Base-by-base conservation (phyloP, 2,797 vertebrate genomes). In the Platalea minor region DNA sequence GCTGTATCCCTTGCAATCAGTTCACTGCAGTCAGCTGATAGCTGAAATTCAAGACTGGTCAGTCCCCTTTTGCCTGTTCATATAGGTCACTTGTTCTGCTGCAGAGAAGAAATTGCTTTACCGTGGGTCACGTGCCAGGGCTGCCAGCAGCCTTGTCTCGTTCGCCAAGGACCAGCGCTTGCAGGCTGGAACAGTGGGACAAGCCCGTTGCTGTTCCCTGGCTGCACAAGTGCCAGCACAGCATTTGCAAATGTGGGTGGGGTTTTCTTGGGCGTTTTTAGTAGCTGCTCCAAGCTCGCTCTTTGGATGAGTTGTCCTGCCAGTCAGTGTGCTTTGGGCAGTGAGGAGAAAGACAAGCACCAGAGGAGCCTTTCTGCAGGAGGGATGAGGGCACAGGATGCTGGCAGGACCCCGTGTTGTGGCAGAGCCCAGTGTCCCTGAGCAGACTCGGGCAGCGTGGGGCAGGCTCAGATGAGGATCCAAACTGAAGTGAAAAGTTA, bases 31-130 rank as follows among this genome's bases (percentile, higher is more conserved):
- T 78, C 91, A 93, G 91, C 31, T 84, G 92, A 91, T 61, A 94
- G 79, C 41, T 95, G 84, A 88, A 93, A 92, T 53, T 84, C 73
- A 84, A 89, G 82, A 48, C 67, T 54, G 85, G 72, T 88, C 85
- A 72, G 78, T 72, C 45, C 45, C 6, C 25, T 57, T 91, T 69
- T 67, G 61, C 57, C 54, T 72, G 3, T 72, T 72, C 81, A 51
- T 43, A 41, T 21, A 67, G 43, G 61, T 73, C 69, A 76, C n/a
- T 85, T 53, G 7, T 51, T 75, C 72, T 67, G 33, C 45, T 79
- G 69, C 78, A 65, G n/a, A 78, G 54, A 67, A 80, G 24, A 87
- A 87, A 60, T 26, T 63, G 19, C n/a, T 82, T 87, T 37, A 48
- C 1, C 1, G 64, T 3, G 21, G 29, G 46, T 56, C n/a, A 15